phyloP scores from a whole-genome alignment of 2,888 invertebrate genomes.

The Mythimna lalbum region DNA sequence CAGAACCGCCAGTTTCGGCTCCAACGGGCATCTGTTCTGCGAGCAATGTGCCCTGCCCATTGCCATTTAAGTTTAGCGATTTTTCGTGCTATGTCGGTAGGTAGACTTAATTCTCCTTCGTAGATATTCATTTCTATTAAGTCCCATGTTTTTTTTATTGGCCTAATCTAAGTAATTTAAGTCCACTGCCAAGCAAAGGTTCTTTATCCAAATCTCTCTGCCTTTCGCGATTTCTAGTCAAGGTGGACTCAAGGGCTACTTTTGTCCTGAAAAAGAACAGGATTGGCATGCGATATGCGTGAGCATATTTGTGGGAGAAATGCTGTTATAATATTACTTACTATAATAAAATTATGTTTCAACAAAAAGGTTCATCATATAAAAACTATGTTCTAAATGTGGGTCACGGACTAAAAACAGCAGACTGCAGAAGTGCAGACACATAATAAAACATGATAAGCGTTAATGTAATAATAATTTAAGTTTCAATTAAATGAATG shows the following conservation, averaged over 20 bases:
- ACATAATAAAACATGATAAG: conserved; percentile 29
- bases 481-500: conserved; percentile 20
- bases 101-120: too few relatives aligned
- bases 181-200: neutral
- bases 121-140: too few relatives aligned
- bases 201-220: neutral
- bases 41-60: too few relatives aligned
- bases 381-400: neutral
- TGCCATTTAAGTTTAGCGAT: too few relatives aligned
- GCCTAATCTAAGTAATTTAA: neutral
- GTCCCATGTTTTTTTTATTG: neutral
- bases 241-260: too few relatives aligned
- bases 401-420: conserved; percentile 30
- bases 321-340: too few relatives aligned
- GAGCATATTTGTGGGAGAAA: too few relatives aligned
- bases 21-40: too few relatives aligned
- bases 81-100: too few relatives aligned
- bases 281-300: too few relatives aligned
- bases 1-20: too few relatives aligned
- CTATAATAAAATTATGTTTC: neutral
- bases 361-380: neutral
- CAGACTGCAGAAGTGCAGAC: conserved; percentile 15
- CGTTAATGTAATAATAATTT: conserved; percentile 40
- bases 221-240: neutral
- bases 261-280: neutral